phyloP scores from a whole-genome alignment of 2,888 invertebrate species.

The Lacanobia wlatinum region DNA sequence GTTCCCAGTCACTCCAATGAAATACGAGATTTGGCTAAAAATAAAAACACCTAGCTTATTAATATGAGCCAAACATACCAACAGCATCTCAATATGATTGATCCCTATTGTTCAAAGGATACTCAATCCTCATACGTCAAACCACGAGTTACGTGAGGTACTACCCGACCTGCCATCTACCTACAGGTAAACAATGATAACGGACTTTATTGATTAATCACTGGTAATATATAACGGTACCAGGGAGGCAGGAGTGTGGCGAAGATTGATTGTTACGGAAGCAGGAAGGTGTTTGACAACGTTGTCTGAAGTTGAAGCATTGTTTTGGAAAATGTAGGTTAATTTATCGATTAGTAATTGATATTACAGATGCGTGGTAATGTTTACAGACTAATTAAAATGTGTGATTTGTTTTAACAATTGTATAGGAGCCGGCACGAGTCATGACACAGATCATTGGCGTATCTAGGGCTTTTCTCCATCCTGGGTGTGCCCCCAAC shows the following conservation, averaged over 20 bases:
- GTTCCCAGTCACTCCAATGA: not conserved
- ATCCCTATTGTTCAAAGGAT: conserved; percentile 14
- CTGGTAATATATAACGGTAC: conserved; percentile 22
- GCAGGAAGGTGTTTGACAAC: conserved; percentile 7
- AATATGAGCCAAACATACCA: conserved; percentile 5
- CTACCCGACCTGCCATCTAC: conserved; percentile 7
- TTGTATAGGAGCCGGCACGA: too few relatives aligned
- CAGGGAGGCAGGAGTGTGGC: conserved; percentile 22
- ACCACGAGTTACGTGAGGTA: conserved; percentile 13
- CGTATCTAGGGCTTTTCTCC: too few relatives aligned
- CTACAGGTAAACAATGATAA: conserved; percentile 5
- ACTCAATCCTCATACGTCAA: conserved; percentile 29
- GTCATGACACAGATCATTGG: too few relatives aligned
- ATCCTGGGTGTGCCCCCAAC: too few relatives aligned
- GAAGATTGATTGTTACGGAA: conserved; percentile 30
- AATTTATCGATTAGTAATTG: not conserved
- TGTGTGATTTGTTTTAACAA: too few relatives aligned
- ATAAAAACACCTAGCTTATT: not conserved
- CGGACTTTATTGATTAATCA: conserved; percentile 46
- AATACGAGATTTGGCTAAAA: not conserved
- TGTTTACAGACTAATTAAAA: too few relatives aligned
- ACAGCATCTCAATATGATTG: conserved; percentile 18
- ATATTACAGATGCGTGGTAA: too few relatives aligned
- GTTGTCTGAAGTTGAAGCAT: conserved; percentile 2
- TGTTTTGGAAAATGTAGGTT: not conserved